Evolutionary conservation across 92 coral and sea anemone species (phyloP).

Genomic region (Paragorgia papillata): DNA sequence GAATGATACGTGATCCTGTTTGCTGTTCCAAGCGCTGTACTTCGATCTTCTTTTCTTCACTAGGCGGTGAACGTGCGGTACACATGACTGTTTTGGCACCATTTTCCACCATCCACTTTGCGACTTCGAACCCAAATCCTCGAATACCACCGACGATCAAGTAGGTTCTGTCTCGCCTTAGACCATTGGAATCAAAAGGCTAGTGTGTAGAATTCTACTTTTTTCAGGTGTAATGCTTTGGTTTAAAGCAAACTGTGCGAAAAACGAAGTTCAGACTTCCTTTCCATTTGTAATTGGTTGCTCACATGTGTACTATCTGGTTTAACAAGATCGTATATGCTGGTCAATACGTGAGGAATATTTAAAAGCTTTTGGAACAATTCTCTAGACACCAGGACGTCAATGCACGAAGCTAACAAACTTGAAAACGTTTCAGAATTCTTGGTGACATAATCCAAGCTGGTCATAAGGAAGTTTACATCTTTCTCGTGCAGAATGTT

Average conservation of each 20-base stretch:
- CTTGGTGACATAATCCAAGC: no score
- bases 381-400: no score
- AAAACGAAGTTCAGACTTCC: not conserved
- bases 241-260: not conserved
- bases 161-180: slow-evolving; percentile 61
- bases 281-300: not conserved
- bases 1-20: slow-evolving; percentile 56
- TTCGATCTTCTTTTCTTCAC: slow-evolving; percentile 48
- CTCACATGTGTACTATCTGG: not conserved
- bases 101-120: slow-evolving; percentile 63
- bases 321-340: not conserved
- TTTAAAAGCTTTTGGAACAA: slow-evolving; percentile 10
- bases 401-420: no score
- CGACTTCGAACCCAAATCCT: slow-evolving; percentile 73
- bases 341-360: slow-evolving; percentile 45
- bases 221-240: not conserved
- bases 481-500: no score
- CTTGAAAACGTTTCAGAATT: no score
- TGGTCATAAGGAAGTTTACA: no score
- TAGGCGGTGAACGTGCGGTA: no score
- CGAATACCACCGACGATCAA: slow-evolving; percentile 70
- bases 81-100: no score
- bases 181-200: slow-evolving; percentile 39
- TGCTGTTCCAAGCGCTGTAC: slow-evolving; percentile 50
- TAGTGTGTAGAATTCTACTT: slow-evolving; percentile 1